A percentile compares a stretch with the other conserved stretches of the same genome.
Conservation (phyloP, 2,888 invertebrate genomes). For the Torymus auratus region DNA sequence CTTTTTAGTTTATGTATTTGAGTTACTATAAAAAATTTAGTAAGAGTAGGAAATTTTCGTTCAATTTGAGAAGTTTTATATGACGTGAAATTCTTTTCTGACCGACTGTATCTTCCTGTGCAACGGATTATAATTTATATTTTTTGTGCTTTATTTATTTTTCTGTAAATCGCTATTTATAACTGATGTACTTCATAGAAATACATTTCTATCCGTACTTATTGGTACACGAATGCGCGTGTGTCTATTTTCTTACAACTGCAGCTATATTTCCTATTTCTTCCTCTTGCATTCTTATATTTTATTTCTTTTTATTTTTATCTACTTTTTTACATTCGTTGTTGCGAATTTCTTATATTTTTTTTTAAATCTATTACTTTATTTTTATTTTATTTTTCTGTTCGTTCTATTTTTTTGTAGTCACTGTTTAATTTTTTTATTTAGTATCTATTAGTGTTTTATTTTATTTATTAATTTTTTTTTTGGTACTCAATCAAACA, state of each 20-base stretch:
- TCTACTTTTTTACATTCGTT: slow-evolving; percentile 16
- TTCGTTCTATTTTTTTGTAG: background rate
- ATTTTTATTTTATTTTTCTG: slow-evolving; percentile 31
- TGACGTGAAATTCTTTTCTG: slow-evolving; percentile 24
- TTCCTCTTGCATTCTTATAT: slow-evolving; percentile 19
- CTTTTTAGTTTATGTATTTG: slow-evolving; percentile 20
- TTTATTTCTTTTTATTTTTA: slow-evolving; percentile 28
- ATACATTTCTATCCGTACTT: slow-evolving; percentile 53
- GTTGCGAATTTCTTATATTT: background rate
- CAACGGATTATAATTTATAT: slow-evolving; percentile 9
- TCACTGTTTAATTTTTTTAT: too few species aligned
- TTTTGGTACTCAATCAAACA: background rate
- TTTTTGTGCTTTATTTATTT: slow-evolving; percentile 48
- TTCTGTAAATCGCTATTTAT: slow-evolving; percentile 39
- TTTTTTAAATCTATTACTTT: background rate
- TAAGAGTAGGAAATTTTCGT: slow-evolving; percentile 18
- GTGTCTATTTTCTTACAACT: slow-evolving; percentile 44
- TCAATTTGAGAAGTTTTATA: slow-evolving; percentile 19
- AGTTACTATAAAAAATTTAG: slow-evolving; percentile 22
- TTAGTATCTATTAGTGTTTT: background rate
- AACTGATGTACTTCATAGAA: slow-evolving; percentile 40
- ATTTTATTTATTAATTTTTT: slow-evolving; percentile 4
- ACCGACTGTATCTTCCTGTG: slow-evolving; percentile 36
- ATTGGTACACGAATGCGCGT: slow-evolving; percentile 9
- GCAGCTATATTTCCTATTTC: slow-evolving; percentile 32